These are phyloP conservation scores for Pseudococcus jackbeardsleyi DNA, from an alignment of 2,888 invertebrate species.

Conservation along the genomic window DNA sequence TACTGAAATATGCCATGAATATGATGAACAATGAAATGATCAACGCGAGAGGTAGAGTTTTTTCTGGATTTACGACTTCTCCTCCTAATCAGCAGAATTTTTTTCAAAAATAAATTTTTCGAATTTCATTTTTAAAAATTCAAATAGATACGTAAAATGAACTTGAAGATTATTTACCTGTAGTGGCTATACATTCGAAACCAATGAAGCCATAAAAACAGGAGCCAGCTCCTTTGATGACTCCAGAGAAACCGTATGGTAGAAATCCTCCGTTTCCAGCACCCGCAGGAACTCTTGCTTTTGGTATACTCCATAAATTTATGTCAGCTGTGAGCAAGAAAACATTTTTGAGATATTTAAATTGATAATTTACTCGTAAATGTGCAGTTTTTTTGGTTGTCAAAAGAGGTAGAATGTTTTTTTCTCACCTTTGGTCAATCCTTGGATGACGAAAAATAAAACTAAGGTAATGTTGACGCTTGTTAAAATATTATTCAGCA, in stretches of 20 bases:
- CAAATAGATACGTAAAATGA: background rate
- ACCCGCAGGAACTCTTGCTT: constrained; percentile 70
- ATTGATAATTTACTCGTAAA: too few species aligned
- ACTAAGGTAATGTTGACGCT: constrained; percentile 82
- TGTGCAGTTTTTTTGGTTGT: too few species aligned
- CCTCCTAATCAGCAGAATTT: constrained; percentile 76
- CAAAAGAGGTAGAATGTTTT: too few species aligned
- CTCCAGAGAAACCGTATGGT: constrained; percentile 71
- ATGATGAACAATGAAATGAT: constrained; percentile 85
- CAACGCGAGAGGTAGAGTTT: constrained; percentile 90
- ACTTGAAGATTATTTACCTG: constrained; percentile 69
- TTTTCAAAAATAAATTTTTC: background rate
- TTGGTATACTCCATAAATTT: constrained; percentile 74
- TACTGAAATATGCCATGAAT: constrained; percentile 90
- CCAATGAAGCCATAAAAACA: constrained; percentile 76
- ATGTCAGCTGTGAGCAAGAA: constrained; percentile 71
- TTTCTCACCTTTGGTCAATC: constrained; percentile 54
- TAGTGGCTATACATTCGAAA: constrained; percentile 73
- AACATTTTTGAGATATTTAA: background rate
- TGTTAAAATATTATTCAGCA: constrained; percentile 84
- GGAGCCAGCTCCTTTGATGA: constrained; percentile 70
- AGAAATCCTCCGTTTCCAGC: constrained; percentile 74
- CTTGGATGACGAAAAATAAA: constrained; percentile 77
- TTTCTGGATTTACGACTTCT: constrained; percentile 89
- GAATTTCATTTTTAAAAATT: background rate